Percentiles rank a stretch among this genome's conserved stretches.
Conservation (phyloP, 2,113 vertebrate genomes). For the Harpagus bidentatus region DNA sequence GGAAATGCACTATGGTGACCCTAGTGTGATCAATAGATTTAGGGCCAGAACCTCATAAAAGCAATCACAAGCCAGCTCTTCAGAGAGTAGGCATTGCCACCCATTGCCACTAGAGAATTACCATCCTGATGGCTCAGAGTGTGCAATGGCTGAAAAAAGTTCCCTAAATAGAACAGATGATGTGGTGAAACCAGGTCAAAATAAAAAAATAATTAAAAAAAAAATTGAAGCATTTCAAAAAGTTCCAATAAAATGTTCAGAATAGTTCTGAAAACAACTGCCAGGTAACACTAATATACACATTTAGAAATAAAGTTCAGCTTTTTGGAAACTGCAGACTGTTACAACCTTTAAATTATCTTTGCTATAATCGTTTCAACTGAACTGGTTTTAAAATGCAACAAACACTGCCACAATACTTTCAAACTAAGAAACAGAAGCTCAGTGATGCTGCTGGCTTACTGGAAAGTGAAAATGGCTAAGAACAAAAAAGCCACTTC, state of each 20-base stretch:
- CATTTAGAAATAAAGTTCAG: background rate
- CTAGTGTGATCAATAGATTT: constrained; percentile 8
- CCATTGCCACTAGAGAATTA: constrained; percentile 23
- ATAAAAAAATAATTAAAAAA: background rate
- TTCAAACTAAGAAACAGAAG: background rate
- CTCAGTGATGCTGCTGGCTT: background rate
- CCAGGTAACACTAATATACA: background rate
- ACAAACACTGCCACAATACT: background rate
- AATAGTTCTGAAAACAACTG: background rate
- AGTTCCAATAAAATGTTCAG: background rate
- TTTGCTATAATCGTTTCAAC: background rate
- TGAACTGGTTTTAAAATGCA: background rate
- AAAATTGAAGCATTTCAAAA: background rate
- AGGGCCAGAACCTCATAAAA: constrained; percentile 48
- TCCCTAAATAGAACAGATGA: constrained; percentile 29
- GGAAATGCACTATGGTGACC: constrained; percentile 1
- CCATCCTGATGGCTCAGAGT: background rate
- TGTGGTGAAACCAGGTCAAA: background rate
- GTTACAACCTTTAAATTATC: background rate
- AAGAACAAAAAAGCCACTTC: background rate
- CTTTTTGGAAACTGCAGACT: background rate
- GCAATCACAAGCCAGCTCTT: constrained; percentile 54
- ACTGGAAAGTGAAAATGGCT: background rate
- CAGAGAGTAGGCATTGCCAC: constrained; percentile 13
- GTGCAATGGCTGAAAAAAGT: constrained; percentile 39